Evolutionary conservation across 1,140 invertebrate species (phyloP).

Genomic region (Macrotrachela quadricornifera): DNA sequence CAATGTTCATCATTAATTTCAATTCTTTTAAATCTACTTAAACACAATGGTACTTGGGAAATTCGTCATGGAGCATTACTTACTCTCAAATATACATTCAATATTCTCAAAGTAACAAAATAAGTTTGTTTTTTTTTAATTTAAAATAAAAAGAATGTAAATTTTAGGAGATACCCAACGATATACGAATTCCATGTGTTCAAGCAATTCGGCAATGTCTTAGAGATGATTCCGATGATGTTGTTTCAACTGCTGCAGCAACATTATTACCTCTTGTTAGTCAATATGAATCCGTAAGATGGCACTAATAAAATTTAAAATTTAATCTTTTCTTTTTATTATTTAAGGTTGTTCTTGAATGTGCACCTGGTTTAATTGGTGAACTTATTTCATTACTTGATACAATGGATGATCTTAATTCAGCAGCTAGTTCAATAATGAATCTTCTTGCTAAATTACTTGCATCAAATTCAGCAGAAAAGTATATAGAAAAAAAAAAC

Average conservation of each 20-base stretch:
- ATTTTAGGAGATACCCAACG: conserved; percentile 42
- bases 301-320: conserved; percentile 11
- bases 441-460: not conserved
- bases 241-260: conserved; percentile 70
- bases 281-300: too few relatives aligned
- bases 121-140: not conserved
- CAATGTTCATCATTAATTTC: conserved; percentile 44
- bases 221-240: conserved; percentile 69
- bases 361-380: too few relatives aligned
- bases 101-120: conserved; percentile 46
- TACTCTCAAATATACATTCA: conserved; percentile 74
- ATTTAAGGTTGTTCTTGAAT: too few relatives aligned
- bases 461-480: too few relatives aligned
- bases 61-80: conserved; percentile 73
- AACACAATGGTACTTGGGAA: conserved; percentile 67
- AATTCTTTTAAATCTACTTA: conserved; percentile 46
- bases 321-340: conserved; percentile 10
- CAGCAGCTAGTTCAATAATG: conserved; percentile 19
- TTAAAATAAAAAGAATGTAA: conserved; percentile 7
- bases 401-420: not conserved
- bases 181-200: conserved; percentile 45
- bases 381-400: too few relatives aligned
- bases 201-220: conserved; percentile 46
- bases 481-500: too few relatives aligned
- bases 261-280: conserved; percentile 54